Percentiles rank a stretch among this genome's conserved stretches.
These are phyloP conservation scores for Dicyrtoma fusca DNA, from an alignment of 2,888 invertebrate species.

Conservation along the genomic window DNA sequence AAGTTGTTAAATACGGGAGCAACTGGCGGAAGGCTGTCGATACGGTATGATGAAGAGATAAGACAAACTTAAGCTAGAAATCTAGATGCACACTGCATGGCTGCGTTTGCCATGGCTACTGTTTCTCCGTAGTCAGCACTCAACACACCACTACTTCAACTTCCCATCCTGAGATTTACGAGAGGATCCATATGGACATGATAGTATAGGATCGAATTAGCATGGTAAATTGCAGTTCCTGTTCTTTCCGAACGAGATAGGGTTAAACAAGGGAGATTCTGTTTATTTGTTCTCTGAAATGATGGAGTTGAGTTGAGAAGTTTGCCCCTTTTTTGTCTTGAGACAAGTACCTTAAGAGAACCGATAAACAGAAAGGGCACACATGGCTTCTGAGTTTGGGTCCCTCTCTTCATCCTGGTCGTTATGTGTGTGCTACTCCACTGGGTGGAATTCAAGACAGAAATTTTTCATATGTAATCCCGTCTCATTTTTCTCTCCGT, in stretches of 20 bases:
- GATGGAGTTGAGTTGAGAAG: slow-evolving; percentile 52
- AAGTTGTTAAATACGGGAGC: not conserved
- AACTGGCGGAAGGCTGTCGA: slow-evolving; percentile 13
- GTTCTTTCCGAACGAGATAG: slow-evolving; percentile 29
- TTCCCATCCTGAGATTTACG: slow-evolving; percentile 36
- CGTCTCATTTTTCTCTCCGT: slow-evolving; percentile 10
- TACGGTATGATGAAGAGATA: slow-evolving; percentile 22
- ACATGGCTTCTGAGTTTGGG: slow-evolving; percentile 29
- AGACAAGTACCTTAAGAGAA: slow-evolving; percentile 18
- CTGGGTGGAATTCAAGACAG: not conserved
- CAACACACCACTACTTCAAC: slow-evolving; percentile 20
- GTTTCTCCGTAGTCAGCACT: not conserved
- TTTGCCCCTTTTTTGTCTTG: slow-evolving; percentile 31
- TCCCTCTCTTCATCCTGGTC: too few relatives aligned
- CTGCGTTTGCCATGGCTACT: too few relatives aligned
- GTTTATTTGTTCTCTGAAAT: slow-evolving; percentile 53
- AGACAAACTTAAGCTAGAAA: slow-evolving; percentile 5
- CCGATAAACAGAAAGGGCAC: slow-evolving; percentile 40
- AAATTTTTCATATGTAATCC: not conserved
- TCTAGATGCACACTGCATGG: not conserved
- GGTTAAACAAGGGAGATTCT: slow-evolving; percentile 41
- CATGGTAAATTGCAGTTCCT: slow-evolving; percentile 39
- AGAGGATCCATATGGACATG: slow-evolving; percentile 41
- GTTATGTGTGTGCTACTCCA: too few relatives aligned
- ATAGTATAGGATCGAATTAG: slow-evolving; percentile 30